Conservation (phyloP, 2,797 vertebrate species). For the Chaetodon trifasciatus region DNA sequence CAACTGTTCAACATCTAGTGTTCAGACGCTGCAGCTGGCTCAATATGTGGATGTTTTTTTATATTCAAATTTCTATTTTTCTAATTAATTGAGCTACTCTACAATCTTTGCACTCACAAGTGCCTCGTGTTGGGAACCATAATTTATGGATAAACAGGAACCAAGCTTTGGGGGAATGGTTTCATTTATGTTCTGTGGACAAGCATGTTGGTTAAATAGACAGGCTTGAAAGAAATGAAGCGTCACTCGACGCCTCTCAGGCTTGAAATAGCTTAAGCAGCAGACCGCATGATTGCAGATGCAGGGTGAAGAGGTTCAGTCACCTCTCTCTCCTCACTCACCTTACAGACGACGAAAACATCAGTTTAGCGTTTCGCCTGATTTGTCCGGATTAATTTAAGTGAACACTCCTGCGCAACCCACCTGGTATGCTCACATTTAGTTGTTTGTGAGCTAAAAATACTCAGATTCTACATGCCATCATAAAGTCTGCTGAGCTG, state of each 20-base stretch:
- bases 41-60: neutral
- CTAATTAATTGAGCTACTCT: neutral
- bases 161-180: constrained; percentile 2
- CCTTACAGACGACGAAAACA: constrained; percentile 5
- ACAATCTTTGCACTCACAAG: neutral
- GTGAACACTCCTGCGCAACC: neutral
- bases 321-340: constrained; percentile 49
- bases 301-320: constrained; percentile 47
- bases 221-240: constrained; percentile 37
- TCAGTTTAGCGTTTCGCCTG: neutral
- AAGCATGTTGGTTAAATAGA: constrained; percentile 24
- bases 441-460: constrained; percentile 50
- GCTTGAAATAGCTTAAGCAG: constrained; percentile 62
- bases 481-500: constrained; percentile 65
- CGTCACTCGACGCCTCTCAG: constrained; percentile 56
- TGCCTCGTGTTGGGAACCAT: neutral
- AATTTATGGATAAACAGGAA: neutral
- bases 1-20: neutral
- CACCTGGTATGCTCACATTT: neutral
- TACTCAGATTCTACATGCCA: constrained; percentile 55
- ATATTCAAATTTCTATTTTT: neutral
- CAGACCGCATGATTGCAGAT: constrained; percentile 35
- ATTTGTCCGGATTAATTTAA: neutral
- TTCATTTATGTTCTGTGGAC: constrained; percentile 30
- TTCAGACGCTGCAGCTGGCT: neutral